Conservation (phyloP, 2,888 invertebrate genomes). For the Ptychoptera albimana region DNA sequence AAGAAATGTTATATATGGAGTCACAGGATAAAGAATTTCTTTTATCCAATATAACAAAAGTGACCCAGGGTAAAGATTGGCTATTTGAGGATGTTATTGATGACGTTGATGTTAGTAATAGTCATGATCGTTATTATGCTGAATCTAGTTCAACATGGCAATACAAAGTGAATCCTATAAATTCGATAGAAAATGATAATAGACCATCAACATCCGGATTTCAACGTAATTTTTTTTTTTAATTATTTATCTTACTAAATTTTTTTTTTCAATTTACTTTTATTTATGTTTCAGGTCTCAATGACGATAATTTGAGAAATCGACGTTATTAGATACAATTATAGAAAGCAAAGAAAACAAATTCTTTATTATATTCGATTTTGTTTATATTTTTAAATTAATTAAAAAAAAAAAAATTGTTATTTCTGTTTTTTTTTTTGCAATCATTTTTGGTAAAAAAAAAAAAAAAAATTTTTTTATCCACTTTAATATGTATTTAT, state of each 20-base stretch:
- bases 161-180: constrained; percentile 26
- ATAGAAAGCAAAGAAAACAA: too few relatives aligned
- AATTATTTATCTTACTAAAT: background rate
- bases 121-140: constrained; percentile 8
- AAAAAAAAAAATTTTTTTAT: too few relatives aligned
- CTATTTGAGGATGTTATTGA: constrained; percentile 12
- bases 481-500: too few relatives aligned
- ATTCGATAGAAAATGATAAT: constrained; percentile 15
- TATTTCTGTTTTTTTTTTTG: too few relatives aligned
- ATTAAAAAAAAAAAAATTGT: too few relatives aligned
- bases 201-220: background rate
- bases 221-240: background rate
- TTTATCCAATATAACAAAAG: constrained; percentile 41
- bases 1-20: constrained; percentile 47
- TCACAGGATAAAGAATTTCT: constrained; percentile 56
- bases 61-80: constrained; percentile 40
- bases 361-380: too few relatives aligned
- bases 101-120: constrained; percentile 4
- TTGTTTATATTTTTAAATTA: too few relatives aligned
- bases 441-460: too few relatives aligned
- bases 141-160: constrained; percentile 35
- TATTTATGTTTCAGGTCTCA: too few relatives aligned
- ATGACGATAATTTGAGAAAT: background rate
- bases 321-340: background rate
- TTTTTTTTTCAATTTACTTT: background rate